Evolutionary conservation across 2,888 invertebrate species (phyloP), one percentile per base, ranked within the genome.

Genomic region (Galerucella calmariensis): DNA sequence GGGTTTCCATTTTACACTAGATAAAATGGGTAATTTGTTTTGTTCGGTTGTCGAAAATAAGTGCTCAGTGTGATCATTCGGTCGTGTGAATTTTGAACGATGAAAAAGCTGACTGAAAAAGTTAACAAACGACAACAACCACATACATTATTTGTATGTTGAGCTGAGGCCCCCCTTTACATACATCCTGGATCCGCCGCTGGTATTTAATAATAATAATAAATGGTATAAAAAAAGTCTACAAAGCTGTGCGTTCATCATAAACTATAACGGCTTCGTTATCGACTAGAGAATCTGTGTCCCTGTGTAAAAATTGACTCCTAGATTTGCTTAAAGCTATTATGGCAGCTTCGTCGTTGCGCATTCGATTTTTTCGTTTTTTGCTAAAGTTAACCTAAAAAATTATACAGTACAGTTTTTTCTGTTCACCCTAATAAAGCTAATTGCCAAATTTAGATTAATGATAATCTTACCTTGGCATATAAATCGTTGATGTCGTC

Each of bases 221-320:
- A 68, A 62, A 63, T 46, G 70, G 51, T 69, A 70, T 51, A 71
- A 76, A 75, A 20, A 20, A 63, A 41, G 9, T 80, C 88, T 89
- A 94, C 67, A 95, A 90, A 10, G 93, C 94, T 48, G 94, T 95
- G 79, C 94, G 88, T 88, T 95, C 94, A 84, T 94, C 94, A 85
- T 94, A 94, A 11, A 95, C 94, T 77, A 95, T 93, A 77, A 94
- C 93, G 2, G 94, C 94, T 87, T 94, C 94, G 76, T 93, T 93
- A 85, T 93, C 92, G 73, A 94, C 91, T 83, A 93, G 89, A 84
- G 90, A 89, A 81, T 91, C 91, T 6, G 90, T 91, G 83, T 91
- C 91, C 78, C 90, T 89, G 81, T 89, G 88, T 77, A 89, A 84
- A 82, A 89, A 89, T 83, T 90, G 90, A 83, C 92, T 92, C 82